Percentiles rank a stretch among this genome's conserved stretches.
phyloP scores from a whole-genome alignment of 2,888 invertebrate species.

The Caenorhabditis panamensis region DNA sequence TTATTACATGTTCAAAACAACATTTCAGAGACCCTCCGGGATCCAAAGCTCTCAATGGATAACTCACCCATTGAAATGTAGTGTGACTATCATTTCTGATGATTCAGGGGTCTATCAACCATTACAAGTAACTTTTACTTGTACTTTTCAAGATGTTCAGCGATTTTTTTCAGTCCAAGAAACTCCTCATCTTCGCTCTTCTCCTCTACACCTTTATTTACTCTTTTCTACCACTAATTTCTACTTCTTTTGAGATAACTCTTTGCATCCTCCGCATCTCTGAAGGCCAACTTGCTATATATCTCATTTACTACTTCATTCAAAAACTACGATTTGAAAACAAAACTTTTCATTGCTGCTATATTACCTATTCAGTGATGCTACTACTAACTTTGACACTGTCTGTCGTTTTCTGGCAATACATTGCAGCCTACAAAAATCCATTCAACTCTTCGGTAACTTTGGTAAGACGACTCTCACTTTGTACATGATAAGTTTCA shows the following conservation, averaged over 20 bases:
- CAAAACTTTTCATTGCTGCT: not conserved
- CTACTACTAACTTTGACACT: not conserved
- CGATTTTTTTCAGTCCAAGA: constrained; percentile 11
- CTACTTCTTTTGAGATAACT: not conserved
- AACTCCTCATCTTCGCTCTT: not conserved
- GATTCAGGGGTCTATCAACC: constrained; percentile 13
- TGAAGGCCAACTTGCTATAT: constrained; percentile 20
- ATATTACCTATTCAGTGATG: not conserved
- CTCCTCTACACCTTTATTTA: not conserved
- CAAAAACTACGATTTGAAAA: constrained; percentile 37
- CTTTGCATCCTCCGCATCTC: not conserved
- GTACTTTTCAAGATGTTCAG: not conserved
- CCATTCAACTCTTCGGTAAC: constrained; percentile 8
- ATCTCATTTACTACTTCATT: constrained; percentile 12
- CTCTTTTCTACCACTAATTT: constrained; percentile 6
- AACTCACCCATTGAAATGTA: not conserved
- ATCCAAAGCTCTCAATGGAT: constrained; percentile 22
- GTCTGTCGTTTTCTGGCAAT: not conserved
- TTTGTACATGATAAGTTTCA: not conserved
- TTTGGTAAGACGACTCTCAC: too few species aligned
- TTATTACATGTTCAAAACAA: too few species aligned
- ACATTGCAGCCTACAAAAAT: not conserved
- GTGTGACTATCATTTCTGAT: not conserved
- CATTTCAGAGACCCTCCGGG: constrained; percentile 30
- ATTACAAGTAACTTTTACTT: not conserved